Conservation (phyloP, 2,888 invertebrate genomes). For the Chrysolina haemoptera region DNA sequence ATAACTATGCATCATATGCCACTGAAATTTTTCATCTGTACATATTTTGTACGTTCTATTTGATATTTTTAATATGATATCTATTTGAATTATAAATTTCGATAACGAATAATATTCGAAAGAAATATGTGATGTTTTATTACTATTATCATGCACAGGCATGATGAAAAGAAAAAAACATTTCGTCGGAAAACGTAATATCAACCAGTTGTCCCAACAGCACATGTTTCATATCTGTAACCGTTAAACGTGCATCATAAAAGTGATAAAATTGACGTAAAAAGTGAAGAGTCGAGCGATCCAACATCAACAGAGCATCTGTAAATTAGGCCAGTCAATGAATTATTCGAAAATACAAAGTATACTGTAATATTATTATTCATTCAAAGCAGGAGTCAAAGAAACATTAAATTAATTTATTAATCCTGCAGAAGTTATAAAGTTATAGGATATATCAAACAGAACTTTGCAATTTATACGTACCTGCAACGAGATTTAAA, state of each 20-base stretch:
- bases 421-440: too few species aligned
- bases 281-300: conserved; percentile 15
- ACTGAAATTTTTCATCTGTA: too few species aligned
- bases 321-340: not conserved
- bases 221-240: conserved; percentile 20
- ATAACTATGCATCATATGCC: too few species aligned
- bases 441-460: too few species aligned
- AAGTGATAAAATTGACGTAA: conserved; percentile 24
- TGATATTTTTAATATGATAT: too few species aligned
- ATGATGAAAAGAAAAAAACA: not conserved
- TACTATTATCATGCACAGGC: not conserved
- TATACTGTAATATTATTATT: too few species aligned
- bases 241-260: conserved; percentile 25
- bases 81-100: not conserved
- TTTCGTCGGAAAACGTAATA: conserved; percentile 8
- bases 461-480: too few species aligned
- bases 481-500: too few species aligned
- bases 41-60: too few species aligned
- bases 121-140: not conserved
- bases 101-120: not conserved
- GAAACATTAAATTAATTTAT: too few species aligned
- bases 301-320: conserved; percentile 1
- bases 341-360: not conserved
- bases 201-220: conserved; percentile 1
- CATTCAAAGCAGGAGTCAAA: too few species aligned